Base-by-base conservation (phyloP, 2,113 vertebrate genomes). In the Chaetodon trifascialis region DNA sequence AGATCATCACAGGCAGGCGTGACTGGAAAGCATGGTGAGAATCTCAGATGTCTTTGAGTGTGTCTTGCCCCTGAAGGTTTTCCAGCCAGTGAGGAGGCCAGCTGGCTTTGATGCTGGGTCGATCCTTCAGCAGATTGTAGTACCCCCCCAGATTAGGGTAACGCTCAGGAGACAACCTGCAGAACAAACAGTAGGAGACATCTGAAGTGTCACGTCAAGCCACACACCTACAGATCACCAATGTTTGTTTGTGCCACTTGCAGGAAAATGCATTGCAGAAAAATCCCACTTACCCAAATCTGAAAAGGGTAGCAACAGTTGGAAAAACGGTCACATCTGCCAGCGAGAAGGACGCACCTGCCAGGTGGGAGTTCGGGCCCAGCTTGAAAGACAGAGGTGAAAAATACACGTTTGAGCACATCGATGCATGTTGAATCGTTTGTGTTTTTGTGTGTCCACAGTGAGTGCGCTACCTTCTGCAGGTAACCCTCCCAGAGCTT, bases 61-160 rank as follows among this genome's bases (percentile, higher is more conserved):
- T 59, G 51, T 93, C 89, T 65, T 89, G 63, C 15, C 76, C 90
- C 4, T 89, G 60, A 4, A 91, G 89, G 60, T 89, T 87, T 68
- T 95, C 93, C 79, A 91, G 78, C 95, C 95, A 95, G 60, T 94
- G 93, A 66, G 94, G 91, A 25, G 95, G 95, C 95, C 94, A 94
- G 64, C 90, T 91, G 79, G 90, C 89, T 71, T 91, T 92, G 64
- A 95, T 38, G 58, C 94, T 95, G 73, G 94, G 94, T 1, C 94
- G 87, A 0, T 94, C 91, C 82, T 94, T 95, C 89, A 95, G 4
- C 83, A 87, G 55, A 36, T 34, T 38, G 40, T 95, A 83, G 30
- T 96, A 96, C 46, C 86, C 84, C 5, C 46, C 83, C 60, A 96
- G 89, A n/a, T 88, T 90, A 19, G 95, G 93, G 86, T 91, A 94